Conservation (phyloP, 2,797 vertebrate species). For the Acrocephalus scirpaceus region DNA sequence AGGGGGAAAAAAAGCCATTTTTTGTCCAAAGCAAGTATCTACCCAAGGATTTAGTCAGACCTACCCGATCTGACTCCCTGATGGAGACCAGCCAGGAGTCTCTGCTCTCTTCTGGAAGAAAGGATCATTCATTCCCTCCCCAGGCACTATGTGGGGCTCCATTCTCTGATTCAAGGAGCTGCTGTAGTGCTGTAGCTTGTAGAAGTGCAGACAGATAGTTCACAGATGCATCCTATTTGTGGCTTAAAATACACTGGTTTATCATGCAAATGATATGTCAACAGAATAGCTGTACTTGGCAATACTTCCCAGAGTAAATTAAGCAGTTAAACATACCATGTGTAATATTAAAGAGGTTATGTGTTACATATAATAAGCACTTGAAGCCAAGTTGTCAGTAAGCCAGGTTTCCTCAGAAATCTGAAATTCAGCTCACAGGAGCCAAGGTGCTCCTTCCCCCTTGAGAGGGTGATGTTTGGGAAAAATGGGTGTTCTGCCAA, state of each 20-base stretch:
- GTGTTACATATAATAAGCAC: slow-evolving; percentile 39
- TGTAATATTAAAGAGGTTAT: slow-evolving; percentile 58
- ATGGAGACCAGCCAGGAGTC: not conserved
- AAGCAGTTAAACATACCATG: slow-evolving; percentile 53
- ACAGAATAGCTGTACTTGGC: slow-evolving; percentile 55
- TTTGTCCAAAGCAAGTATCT: not conserved
- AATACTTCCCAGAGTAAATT: slow-evolving; percentile 17
- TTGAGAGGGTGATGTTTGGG: not conserved
- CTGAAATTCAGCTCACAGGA: not conserved
- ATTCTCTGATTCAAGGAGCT: not conserved
- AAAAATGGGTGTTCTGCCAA: not conserved
- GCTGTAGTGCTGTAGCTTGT: not conserved
- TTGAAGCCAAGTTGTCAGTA: slow-evolving; percentile 43
- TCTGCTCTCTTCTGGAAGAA: not conserved
- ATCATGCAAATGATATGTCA: slow-evolving; percentile 62
- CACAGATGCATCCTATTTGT: slow-evolving; percentile 10
- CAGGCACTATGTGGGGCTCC: not conserved
- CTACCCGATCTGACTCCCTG: not conserved
- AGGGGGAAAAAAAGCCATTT: accelerated
- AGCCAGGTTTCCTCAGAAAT: slow-evolving; percentile 29
- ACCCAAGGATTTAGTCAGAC: not conserved
- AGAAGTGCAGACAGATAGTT: slow-evolving; percentile 24
- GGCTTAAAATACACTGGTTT: slow-evolving; percentile 42
- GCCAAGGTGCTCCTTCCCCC: not conserved
- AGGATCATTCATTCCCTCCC: not conserved